Base-by-base conservation (phyloP, 2,797 vertebrate species). In the Antennarius maculatus region DNA sequence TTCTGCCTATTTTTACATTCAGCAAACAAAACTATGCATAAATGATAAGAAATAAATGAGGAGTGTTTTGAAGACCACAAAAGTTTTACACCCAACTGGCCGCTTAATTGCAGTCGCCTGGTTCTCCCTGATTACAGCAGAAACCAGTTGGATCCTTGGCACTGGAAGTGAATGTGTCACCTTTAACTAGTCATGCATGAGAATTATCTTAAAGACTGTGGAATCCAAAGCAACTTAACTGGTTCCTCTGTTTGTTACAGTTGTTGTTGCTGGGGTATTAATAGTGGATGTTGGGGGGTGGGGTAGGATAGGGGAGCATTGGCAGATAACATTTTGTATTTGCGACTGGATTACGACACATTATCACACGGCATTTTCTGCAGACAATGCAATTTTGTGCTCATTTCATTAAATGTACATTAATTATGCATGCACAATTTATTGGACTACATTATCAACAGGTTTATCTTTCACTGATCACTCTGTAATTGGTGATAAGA, bases 391-490 rank as follows among this genome's bases (percentile, higher is more conserved):
- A 42, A 85, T 87, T 85, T 84, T 85, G 58, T 76, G 65, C 66
- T 49, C 41, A 71, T 81, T 81, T 81, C 74, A 83, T 89, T 86
- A 65, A 76, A 80, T 76, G 61, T 69, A 69, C 80, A 79, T 89
- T 85, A 77, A 89, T 90, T 87, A 87, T 82, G 79, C 61, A 84
- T 63, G 67, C 63, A 69, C 72, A 63, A 83, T 88, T 82, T 88
- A 89, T 84, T 85, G 73, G 79, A 86, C 67, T 69, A 56, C 61
- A 79, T 69, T 80, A 88, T 88, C 79, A 88, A 79, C 82, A 79
- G 84, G 76, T 87, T 89, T 85, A 85, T 88, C 83, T 80, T 61
- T 65, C 57, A 59, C 50, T 77, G 76, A 89, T 83, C 80, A 63
- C 58, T 60, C 60, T 87, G 87, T 86, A 89, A 85, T 88, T 83